These are phyloP conservation scores for Misgurnus anguillicaudatus DNA, from an alignment of 2,113 vertebrate species.

Conservation along the genomic window DNA sequence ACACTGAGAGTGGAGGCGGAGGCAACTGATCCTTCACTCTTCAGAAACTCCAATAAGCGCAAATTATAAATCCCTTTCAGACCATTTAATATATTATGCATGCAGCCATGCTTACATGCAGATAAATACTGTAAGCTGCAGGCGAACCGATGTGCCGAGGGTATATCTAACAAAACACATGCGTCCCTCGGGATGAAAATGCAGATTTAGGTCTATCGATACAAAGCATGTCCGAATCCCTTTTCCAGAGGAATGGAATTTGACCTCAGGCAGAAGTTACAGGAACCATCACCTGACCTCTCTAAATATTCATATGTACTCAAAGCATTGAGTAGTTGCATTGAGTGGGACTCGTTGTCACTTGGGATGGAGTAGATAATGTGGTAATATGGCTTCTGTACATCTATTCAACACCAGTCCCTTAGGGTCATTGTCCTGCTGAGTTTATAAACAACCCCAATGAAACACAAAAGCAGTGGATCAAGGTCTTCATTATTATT, in stretches of 20 bases:
- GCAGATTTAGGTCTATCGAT: conserved; percentile 5
- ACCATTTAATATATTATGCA: conserved; percentile 40
- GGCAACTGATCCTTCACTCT: conserved; percentile 34
- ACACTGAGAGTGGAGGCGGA: conserved; percentile 9
- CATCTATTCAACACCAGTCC: not conserved
- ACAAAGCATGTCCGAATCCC: not conserved
- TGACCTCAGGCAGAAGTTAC: not conserved
- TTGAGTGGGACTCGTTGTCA: conserved; percentile 12
- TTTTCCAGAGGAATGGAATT: not conserved
- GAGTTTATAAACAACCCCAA: too few relatives aligned
- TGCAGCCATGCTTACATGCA: conserved; percentile 38
- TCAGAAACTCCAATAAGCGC: conserved; percentile 27
- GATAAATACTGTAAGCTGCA: conserved; percentile 20
- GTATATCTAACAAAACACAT: conserved; percentile 30
- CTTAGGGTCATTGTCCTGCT: too few relatives aligned
- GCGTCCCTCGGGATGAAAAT: conserved; percentile 19
- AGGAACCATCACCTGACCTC: not conserved
- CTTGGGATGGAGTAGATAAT: not conserved
- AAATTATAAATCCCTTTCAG: conserved; percentile 48
- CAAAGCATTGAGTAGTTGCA: not conserved
- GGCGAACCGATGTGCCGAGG: conserved; percentile 15
- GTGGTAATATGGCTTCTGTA: not conserved
- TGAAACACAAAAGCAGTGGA: too few relatives aligned
- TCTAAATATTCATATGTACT: conserved; percentile 11
- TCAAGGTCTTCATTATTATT: too few relatives aligned